Evolutionary conservation across 1,140 invertebrate species (phyloP).

Genomic region (Megalonaias nervosa): DNA sequence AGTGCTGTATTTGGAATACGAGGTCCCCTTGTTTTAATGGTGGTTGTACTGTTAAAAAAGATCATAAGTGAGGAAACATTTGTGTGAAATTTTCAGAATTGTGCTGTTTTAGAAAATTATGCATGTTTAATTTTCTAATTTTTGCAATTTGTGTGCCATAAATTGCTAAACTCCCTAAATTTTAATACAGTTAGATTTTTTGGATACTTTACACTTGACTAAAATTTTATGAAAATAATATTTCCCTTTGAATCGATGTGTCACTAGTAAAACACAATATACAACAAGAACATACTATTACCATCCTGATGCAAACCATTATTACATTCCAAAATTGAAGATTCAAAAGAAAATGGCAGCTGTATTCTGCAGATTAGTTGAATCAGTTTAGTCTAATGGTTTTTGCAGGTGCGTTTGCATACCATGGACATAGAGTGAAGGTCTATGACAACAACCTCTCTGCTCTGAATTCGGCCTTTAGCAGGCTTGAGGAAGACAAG

Average conservation of each 20-base stretch:
- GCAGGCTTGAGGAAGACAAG: conserved; percentile 71
- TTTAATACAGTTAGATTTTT: too few relatives aligned
- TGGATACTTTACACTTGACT: too few relatives aligned
- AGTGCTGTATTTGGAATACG: too few relatives aligned
- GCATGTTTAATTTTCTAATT: too few relatives aligned
- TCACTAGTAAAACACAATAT: neutral
- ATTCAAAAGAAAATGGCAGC: neutral
- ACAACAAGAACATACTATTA: neutral
- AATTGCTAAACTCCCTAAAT: too few relatives aligned
- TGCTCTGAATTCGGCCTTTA: conserved; percentile 67
- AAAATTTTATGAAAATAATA: neutral
- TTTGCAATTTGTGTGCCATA: too few relatives aligned
- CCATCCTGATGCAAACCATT: neutral
- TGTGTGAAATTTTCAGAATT: too few relatives aligned
- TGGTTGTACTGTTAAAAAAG: too few relatives aligned
- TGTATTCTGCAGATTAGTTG: neutral
- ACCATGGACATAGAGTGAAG: conserved; percentile 73
- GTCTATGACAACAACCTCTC: conserved; percentile 69
- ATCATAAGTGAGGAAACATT: too few relatives aligned
- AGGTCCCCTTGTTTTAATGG: too few relatives aligned
- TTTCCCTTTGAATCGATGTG: too few relatives aligned
- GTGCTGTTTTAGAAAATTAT: too few relatives aligned
- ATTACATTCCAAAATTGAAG: neutral
- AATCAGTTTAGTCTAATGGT: conserved; percentile 8
- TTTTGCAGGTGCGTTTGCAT: conserved; percentile 71